These are phyloP conservation scores for Neomorphus geoffroyi DNA, from an alignment of 2,797 vertebrate genomes.

Conservation along the genomic window DNA sequence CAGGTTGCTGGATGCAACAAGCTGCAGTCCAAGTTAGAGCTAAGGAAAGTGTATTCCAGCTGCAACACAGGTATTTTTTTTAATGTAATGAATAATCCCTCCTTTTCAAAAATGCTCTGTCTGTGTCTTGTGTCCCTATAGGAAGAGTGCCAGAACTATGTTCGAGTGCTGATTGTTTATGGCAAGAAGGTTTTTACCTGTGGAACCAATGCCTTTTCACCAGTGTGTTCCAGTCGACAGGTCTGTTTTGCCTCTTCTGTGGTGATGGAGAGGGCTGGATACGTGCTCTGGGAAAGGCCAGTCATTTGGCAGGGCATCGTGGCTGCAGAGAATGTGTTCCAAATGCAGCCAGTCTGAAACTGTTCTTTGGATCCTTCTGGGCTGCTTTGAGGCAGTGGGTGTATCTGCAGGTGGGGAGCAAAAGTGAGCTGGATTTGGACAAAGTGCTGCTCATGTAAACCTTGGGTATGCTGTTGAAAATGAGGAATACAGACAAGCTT, in stretches of 20 bases:
- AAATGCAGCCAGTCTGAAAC: not conserved
- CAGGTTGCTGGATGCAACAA: not conserved
- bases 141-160: slow-evolving; percentile 98
- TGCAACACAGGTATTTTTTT: not conserved
- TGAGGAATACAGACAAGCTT: not conserved
- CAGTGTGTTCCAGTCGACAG: slow-evolving; percentile 92
- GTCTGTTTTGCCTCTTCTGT: slow-evolving; percentile 69
- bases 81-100: not conserved
- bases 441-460: not conserved
- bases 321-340: not conserved
- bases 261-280: not conserved
- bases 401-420: not conserved
- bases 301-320: not conserved
- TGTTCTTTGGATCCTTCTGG: not conserved
- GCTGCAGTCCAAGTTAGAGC: not conserved
- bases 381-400: not conserved
- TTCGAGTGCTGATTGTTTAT: slow-evolving; percentile 91
- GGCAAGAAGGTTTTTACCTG: slow-evolving; percentile 95
- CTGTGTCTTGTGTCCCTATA: slow-evolving; percentile 63
- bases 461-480: not conserved
- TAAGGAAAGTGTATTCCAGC: not conserved
- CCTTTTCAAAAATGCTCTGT: not conserved
- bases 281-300: not conserved
- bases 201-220: slow-evolving; percentile 96
- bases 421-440: not conserved